Evolutionary conservation across 2,888 invertebrate genomes (phyloP).

Genomic region (Volucella inflata): DNA sequence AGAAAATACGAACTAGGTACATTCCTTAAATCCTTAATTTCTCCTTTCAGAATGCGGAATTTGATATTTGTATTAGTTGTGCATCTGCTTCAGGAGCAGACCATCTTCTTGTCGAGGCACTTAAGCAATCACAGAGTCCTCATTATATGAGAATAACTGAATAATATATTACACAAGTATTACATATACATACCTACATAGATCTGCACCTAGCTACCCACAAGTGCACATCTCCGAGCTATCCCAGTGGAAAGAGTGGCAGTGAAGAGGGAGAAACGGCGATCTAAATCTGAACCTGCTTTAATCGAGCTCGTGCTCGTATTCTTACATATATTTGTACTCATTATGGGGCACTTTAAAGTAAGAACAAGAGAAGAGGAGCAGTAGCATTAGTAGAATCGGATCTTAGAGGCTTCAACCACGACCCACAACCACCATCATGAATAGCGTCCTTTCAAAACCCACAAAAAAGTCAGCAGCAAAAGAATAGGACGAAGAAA

Average conservation of each 20-base stretch:
- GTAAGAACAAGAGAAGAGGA: constrained; percentile 6
- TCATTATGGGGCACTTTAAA: constrained; percentile 36
- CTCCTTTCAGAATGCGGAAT: too few relatives aligned
- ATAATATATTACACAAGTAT: constrained; percentile 35
- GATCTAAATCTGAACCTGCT: neutral
- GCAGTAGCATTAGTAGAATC: too few relatives aligned
- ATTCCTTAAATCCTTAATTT: too few relatives aligned
- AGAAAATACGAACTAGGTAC: too few relatives aligned
- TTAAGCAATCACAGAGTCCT: constrained; percentile 18
- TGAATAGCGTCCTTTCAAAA: constrained; percentile 24
- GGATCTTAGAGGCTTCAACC: neutral
- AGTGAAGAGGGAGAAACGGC: neutral
- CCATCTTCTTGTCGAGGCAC: constrained; percentile 1
- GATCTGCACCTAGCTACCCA: neutral
- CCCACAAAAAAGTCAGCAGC: neutral
- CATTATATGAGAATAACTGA: constrained; percentile 39
- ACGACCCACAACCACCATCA: constrained; percentile 15
- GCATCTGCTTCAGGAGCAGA: neutral
- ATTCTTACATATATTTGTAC: constrained; percentile 16
- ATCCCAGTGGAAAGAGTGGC: neutral
- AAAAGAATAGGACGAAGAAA: constrained; percentile 6
- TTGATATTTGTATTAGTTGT: too few relatives aligned
- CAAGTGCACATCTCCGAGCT: neutral
- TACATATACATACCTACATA: neutral
- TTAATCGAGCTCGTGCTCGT: constrained; percentile 1